phyloP scores from a whole-genome alignment of 1,140 invertebrate species.

The Euwallacea fornicatus region DNA sequence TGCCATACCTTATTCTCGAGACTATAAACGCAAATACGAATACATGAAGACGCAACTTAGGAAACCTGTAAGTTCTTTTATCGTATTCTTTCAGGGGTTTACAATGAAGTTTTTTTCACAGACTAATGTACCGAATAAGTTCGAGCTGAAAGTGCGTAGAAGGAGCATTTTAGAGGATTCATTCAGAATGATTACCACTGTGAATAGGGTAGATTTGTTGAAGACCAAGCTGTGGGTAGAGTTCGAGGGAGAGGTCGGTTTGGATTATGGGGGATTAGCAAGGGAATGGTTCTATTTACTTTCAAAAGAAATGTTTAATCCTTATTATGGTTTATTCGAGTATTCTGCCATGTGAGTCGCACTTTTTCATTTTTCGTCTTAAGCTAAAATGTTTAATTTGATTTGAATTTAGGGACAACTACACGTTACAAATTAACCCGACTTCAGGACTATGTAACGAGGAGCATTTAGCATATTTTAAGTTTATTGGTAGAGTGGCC shows the following conservation, averaged over 20 bases:
- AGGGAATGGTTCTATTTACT: slow-evolving; percentile 98
- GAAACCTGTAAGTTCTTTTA: slow-evolving; percentile 78
- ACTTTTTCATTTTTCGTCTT: not conserved
- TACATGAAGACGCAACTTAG: slow-evolving; percentile 94
- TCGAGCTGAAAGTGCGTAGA: slow-evolving; percentile 93
- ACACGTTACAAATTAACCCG: slow-evolving; percentile 98
- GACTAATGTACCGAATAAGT: slow-evolving; percentile 96
- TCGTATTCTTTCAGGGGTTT: not conserved
- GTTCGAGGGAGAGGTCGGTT: slow-evolving; percentile 95
- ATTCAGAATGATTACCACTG: slow-evolving; percentile 84
- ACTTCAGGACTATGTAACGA: slow-evolving; percentile 96
- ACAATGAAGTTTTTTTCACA: slow-evolving; percentile 52
- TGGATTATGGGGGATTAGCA: slow-evolving; percentile 97
- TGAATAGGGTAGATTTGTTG: slow-evolving; percentile 79
- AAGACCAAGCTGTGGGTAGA: slow-evolving; percentile 99
- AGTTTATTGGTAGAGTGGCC: slow-evolving; percentile 96
- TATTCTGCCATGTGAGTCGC: slow-evolving; percentile 90
- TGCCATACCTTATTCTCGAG: slow-evolving; percentile 94
- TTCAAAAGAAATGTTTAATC: slow-evolving; percentile 99
- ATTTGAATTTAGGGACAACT: slow-evolving; percentile 80
- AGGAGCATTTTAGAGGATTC: slow-evolving; percentile 95
- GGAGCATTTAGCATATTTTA: slow-evolving; percentile 97
- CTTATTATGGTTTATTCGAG: slow-evolving; percentile 98
- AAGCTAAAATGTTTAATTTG: too few relatives aligned
- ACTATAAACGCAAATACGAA: slow-evolving; percentile 99